Evolutionary conservation across 2,113 vertebrate genomes (phyloP).

Genomic region (Gobio gobio): DNA sequence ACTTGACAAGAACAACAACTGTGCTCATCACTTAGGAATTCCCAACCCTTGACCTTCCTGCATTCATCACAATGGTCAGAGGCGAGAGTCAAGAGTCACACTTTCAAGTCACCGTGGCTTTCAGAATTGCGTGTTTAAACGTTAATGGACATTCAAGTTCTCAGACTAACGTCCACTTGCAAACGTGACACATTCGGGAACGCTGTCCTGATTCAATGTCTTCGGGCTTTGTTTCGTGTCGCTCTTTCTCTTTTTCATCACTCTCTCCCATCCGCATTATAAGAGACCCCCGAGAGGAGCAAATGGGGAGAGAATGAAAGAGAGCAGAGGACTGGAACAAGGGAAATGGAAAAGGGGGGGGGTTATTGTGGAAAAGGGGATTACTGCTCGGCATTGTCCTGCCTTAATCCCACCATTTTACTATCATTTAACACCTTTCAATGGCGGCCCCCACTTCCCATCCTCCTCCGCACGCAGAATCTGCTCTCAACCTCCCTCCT

Average conservation of each 20-base stretch:
- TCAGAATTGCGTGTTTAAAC: constrained; percentile 1
- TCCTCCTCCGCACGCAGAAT: constrained; percentile 43
- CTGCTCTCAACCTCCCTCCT: constrained; percentile 53
- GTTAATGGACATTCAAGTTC: not conserved
- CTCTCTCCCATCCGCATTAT: constrained; percentile 51
- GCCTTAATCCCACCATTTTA: constrained; percentile 64
- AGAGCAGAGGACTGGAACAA: constrained; percentile 20
- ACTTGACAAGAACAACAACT: constrained; percentile 65
- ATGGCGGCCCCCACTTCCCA: constrained; percentile 36
- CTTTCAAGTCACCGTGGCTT: constrained; percentile 30
- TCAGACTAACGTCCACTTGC: not conserved
- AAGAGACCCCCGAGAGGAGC: constrained; percentile 47
- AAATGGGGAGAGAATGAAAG: constrained; percentile 34
- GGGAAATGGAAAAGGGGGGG: constrained; percentile 13
- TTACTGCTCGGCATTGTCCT: constrained; percentile 65
- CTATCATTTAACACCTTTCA: constrained; percentile 71
- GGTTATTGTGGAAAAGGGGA: constrained; percentile 59
- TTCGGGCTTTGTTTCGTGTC: not conserved
- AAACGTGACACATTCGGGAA: not conserved
- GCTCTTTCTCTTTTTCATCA: constrained; percentile 25
- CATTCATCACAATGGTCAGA: constrained; percentile 42
- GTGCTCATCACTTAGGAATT: constrained; percentile 70
- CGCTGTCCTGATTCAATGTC: not conserved
- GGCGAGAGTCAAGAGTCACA: constrained; percentile 42
- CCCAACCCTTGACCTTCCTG: constrained; percentile 59